Evolutionary conservation across 1,140 invertebrate species (phyloP).

Genomic region (Dendroctonus valens): DNA sequence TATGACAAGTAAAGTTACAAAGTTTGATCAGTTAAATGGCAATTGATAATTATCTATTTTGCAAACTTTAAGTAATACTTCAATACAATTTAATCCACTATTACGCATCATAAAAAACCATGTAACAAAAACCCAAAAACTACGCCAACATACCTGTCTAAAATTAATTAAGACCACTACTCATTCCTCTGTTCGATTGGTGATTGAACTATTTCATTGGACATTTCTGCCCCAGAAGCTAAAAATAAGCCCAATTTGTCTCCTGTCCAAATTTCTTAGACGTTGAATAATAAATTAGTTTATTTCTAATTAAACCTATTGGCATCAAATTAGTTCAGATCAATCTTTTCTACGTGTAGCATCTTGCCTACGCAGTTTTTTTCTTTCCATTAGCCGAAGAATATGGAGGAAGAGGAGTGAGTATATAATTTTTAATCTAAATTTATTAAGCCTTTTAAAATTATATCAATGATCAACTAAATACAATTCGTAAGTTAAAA

Average conservation of each 20-base stretch:
- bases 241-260: slow-evolving; percentile 19
- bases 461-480: not conserved
- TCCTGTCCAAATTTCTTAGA: slow-evolving; percentile 19
- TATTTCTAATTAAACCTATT: slow-evolving; percentile 16
- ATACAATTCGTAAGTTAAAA: too few species aligned
- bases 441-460: not conserved
- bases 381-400: not conserved
- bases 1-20: too few species aligned
- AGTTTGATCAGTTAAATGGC: too few species aligned
- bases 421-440: slow-evolving; percentile 1
- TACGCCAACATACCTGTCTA: slow-evolving; percentile 10
- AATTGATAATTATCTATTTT: too few species aligned
- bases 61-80: too few species aligned
- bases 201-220: slow-evolving; percentile 13
- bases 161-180: slow-evolving; percentile 14
- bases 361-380: slow-evolving; percentile 1
- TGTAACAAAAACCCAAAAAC: not conserved
- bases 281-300: slow-evolving; percentile 17
- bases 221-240: slow-evolving; percentile 15
- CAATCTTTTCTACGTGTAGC: slow-evolving; percentile 8
- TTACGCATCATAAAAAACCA: too few species aligned
- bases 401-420: slow-evolving; percentile 32
- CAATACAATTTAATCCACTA: too few species aligned
- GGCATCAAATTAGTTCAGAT: slow-evolving; percentile 19
- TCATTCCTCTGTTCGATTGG: slow-evolving; percentile 14